Base-by-base conservation (phyloP, 2,113 vertebrate genomes). In the Elephas maximus region DNA sequence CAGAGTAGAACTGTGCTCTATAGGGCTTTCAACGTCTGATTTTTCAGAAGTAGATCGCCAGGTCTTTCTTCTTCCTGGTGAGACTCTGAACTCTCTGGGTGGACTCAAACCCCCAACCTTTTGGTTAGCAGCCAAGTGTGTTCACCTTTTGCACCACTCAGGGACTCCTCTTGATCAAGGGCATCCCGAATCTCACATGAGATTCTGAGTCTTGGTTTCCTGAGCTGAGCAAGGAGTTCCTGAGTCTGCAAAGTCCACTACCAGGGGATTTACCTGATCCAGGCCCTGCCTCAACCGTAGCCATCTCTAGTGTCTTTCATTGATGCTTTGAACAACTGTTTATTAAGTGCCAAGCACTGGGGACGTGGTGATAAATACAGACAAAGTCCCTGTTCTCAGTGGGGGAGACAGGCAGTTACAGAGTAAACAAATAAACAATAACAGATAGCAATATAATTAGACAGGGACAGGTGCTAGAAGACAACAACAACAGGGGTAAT, bases 301-400 rank as follows among this genome's bases (percentile, higher is more conserved):
- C 71, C 44, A 30, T 41, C 73, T 63, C 62, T 57, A 5, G 8
- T 1, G 87, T n/a, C 44, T 26, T 94, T 37, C 73, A 18, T 0
- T 45, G 41, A 53, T 37, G 82, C 92, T 91, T 60, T 91, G 20
- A 93, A 85, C 41, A 33, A 74, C 0, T 17, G 82, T 57, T 89
- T 82, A 63, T 91, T 71, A 92, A 78, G 41, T n/a, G 48, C 63
- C 63, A 12, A 76, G 14, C 67, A 65, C 26, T 37, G 15, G 57
- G 45, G 37, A 45, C 33, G 0, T 14, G 18, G 18, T 51, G 63
- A 81, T 41, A 73, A 69, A 94, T 24, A 81, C n/a, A 18, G 63
- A 60, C 26, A 69, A 67, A 81, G 44, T 33, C 65, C 65, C n/a
- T 28, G 44, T 18, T 73, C 74, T 63, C 73, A 37, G 6, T 33